phyloP scores from a whole-genome alignment of 23 tunicate genomes.

The Oikopleura vanhoeffeni region DNA sequence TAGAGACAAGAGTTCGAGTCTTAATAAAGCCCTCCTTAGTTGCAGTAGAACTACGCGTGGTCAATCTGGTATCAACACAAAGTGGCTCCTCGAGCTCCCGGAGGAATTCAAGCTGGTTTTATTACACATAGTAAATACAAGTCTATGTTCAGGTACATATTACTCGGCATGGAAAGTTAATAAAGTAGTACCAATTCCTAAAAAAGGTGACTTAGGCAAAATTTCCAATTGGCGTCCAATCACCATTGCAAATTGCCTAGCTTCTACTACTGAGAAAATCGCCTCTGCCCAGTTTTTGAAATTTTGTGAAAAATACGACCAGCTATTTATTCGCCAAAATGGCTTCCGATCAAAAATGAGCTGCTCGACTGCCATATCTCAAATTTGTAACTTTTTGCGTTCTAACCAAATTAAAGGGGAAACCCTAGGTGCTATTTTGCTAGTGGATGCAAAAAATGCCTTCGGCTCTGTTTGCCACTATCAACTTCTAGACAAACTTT shows the following conservation, averaged over 20 bases:
- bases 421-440: background rate
- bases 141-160: too few species aligned
- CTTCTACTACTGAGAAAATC: background rate
- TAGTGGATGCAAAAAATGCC: background rate
- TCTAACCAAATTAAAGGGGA: background rate
- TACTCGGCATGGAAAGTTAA: background rate
- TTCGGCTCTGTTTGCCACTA: background rate
- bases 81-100: too few species aligned
- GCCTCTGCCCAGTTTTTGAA: background rate
- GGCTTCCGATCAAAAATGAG: background rate
- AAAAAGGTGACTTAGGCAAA: background rate
- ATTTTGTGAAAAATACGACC: background rate
- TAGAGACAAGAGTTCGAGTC: too few species aligned
- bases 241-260: background rate
- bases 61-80: too few species aligned
- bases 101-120: too few species aligned
- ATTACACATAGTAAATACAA: too few species aligned
- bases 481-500: background rate
- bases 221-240: background rate
- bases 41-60: too few species aligned
- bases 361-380: background rate
- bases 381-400: background rate
- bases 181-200: background rate
- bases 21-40: too few species aligned
- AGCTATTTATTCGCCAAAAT: background rate